phyloP scores from a whole-genome alignment of 2,113 vertebrate species.

The Blennius ocellaris region DNA sequence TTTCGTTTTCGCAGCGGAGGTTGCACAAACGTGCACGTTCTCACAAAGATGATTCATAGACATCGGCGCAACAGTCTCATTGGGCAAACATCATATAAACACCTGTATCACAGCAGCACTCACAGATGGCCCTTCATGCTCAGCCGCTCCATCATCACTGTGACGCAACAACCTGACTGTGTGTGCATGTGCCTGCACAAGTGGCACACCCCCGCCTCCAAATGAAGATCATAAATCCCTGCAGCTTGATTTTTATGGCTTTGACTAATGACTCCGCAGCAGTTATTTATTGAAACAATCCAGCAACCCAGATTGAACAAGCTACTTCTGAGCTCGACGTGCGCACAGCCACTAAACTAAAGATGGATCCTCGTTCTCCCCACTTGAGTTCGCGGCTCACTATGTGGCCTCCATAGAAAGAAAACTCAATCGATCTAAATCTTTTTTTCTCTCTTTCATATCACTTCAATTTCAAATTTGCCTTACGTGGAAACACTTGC shows the following conservation, averaged over 20 bases:
- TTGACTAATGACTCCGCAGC: conserved; percentile 73
- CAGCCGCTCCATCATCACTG: conserved; percentile 64
- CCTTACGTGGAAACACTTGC: conserved; percentile 29
- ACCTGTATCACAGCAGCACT: conserved; percentile 68
- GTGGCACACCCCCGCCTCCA: conserved; percentile 52
- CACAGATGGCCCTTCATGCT: conserved; percentile 69
- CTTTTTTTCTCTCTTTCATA: conserved; percentile 11
- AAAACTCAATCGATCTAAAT: conserved; percentile 44
- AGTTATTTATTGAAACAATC: conserved; percentile 82
- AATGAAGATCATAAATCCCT: conserved; percentile 79
- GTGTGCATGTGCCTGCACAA: background rate
- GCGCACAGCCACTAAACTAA: conserved; percentile 6
- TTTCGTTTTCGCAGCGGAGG: conserved; percentile 26
- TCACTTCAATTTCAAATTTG: conserved; percentile 41
- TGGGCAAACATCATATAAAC: conserved; percentile 66
- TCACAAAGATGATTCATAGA: conserved; percentile 58
- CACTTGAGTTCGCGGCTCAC: conserved; percentile 9
- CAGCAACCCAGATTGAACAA: conserved; percentile 73
- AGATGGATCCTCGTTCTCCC: conserved; percentile 50
- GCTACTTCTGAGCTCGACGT: conserved; percentile 55
- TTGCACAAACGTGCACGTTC: conserved; percentile 40
- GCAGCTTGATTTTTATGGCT: conserved; percentile 74
- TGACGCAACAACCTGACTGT: conserved; percentile 56
- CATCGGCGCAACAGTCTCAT: conserved; percentile 48
- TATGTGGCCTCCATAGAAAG: conserved; percentile 28